Evolutionary conservation across 2,888 invertebrate genomes (phyloP), one percentile per base, ranked within the genome.

Genomic region (Apodemia mormo): DNA sequence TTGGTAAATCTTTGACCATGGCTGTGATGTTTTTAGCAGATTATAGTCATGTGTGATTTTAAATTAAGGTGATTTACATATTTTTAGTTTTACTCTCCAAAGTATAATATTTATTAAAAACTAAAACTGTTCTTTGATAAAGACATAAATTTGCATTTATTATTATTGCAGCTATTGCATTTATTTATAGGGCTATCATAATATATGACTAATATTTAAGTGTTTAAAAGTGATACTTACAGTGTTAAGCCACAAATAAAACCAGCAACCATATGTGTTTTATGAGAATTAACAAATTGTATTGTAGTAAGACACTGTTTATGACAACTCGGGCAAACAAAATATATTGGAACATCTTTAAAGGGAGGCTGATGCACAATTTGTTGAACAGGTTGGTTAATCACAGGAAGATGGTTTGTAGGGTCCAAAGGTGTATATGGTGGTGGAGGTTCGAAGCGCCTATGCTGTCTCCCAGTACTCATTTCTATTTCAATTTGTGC

Each of bases 251-350:
- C 93, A 80, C 87, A 90, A 75, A 92, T 79, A 72, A 92, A 92
- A 66, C 92, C 93, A 75, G 92, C 90, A 33, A 89, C 69, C 83
- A 92, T 81, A 72, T 93, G 92, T 70, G 92, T 92, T 80, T 85
- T 88, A 54, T 81, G 82, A 10, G 92, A 85, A 76, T 83, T 90
- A n/a, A 84, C 82, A 79, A 86, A 84, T 73, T 85, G 77, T 58
- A 93, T 88, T 79, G 82, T 85, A 12, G 92, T 91, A 30, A 89
- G 75, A 22, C 84, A 80, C 74, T 83, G 83, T 76, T 87, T 81
- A 66, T 80, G 80, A 77, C 92, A 93, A 54, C 77, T 80, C 12
- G 84, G 86, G 73, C 93, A 93, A 67, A 82, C 82, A 67, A 82
- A 86, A 68, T 81, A 79, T 29, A 82, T 81, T 5, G 92, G 90